Conservation (phyloP, 1,140 invertebrate genomes). For the Dreissena polymorpha region DNA sequence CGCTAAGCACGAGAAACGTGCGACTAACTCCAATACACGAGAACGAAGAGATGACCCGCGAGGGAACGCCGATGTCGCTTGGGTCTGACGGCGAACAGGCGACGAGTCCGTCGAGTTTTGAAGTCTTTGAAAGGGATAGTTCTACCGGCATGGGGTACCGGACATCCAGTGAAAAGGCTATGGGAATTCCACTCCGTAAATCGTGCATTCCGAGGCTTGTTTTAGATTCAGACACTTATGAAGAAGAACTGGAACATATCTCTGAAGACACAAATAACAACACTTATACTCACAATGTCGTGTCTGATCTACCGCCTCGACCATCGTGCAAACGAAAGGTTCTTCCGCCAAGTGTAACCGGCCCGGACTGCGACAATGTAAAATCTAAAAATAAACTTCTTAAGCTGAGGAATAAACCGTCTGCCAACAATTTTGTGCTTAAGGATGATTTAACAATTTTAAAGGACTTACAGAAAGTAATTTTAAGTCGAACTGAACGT, state of each 20-base stretch:
- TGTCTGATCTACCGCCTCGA: constrained; percentile 33
- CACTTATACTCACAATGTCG: neutral
- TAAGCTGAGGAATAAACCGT: constrained; percentile 22
- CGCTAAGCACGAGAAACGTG: constrained; percentile 4
- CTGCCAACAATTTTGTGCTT: neutral
- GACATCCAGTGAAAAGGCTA: neutral
- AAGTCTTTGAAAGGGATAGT: neutral
- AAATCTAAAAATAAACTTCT: constrained; percentile 39
- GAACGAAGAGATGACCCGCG: neutral
- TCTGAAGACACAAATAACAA: neutral
- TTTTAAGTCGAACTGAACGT: constrained; percentile 12
- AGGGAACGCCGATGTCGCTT: neutral
- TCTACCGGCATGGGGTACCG: neutral
- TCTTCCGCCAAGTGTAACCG: constrained; percentile 36
- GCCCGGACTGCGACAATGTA: neutral
- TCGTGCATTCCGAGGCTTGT: neutral
- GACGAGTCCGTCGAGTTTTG: neutral
- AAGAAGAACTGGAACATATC: constrained; percentile 49
- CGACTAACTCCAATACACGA: constrained; percentile 43
- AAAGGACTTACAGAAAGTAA: constrained; percentile 19
- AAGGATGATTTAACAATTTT: neutral
- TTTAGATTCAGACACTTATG: constrained; percentile 16
- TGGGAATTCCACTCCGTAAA: constrained; percentile 2
- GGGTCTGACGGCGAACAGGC: neutral
- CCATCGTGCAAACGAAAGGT: constrained; percentile 46